A percentile compares a stretch with the other conserved stretches of the same genome.
phyloP scores from a whole-genome alignment of 2,888 invertebrate species.

The Leptogaster cylindrica region DNA sequence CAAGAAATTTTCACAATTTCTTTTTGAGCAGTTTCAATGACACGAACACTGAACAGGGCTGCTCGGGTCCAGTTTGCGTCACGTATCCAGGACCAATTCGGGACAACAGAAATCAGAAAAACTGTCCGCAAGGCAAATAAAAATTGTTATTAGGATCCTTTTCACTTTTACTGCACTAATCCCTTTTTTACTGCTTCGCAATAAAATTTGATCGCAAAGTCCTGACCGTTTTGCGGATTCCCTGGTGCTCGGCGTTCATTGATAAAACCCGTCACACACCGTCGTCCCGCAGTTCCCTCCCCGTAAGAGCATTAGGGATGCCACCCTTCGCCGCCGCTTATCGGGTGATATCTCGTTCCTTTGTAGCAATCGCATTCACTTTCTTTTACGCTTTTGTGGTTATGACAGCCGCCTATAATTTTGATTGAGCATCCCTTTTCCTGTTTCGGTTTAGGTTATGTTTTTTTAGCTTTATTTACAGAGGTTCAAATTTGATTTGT shows the following conservation, averaged over 20 bases:
- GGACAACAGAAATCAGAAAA: slow-evolving; percentile 12
- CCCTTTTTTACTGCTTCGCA: slow-evolving; percentile 32
- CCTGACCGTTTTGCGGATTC: slow-evolving; percentile 25
- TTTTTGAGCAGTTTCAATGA: no score
- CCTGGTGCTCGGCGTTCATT: neutral
- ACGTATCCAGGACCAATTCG: no score
- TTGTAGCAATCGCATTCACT: slow-evolving; percentile 38
- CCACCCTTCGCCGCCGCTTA: no score
- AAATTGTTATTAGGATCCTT: slow-evolving; percentile 37
- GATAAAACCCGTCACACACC: slow-evolving; percentile 25
- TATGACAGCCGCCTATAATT: slow-evolving; percentile 34
- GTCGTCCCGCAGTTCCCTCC: neutral
- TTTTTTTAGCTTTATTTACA: neutral
- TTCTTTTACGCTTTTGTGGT: slow-evolving; percentile 34
- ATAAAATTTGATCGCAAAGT: slow-evolving; percentile 38
- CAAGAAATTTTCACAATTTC: neutral
- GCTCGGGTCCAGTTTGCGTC: no score
- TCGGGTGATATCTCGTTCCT: slow-evolving; percentile 19
- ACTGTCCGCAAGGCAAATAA: slow-evolving; percentile 31
- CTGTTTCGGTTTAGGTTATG: neutral
- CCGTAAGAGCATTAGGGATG: neutral
- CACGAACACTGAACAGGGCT: no score
- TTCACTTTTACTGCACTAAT: slow-evolving; percentile 38
- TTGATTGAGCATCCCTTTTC: slow-evolving; percentile 2
- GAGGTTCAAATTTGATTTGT: slow-evolving; percentile 19